Conservation (phyloP, 2,113 vertebrate species). For the Cinclus mexicanus region DNA sequence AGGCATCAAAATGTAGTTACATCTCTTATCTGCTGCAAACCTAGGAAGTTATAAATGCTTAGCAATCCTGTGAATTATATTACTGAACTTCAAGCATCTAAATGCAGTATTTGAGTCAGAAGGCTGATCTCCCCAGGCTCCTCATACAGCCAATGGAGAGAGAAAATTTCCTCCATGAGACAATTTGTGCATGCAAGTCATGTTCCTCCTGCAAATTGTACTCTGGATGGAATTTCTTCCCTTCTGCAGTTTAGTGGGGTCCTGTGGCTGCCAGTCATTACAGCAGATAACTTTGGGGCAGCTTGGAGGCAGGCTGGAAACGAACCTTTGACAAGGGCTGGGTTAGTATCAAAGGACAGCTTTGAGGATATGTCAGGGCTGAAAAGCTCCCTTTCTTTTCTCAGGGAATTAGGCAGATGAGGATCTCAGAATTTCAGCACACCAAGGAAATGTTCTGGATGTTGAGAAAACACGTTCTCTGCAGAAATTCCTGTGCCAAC, state of each 20-base stretch:
- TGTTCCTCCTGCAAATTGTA: neutral
- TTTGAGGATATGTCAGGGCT: neutral
- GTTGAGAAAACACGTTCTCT: accelerated
- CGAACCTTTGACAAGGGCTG: neutral
- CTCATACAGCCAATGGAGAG: neutral
- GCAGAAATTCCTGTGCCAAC: neutral
- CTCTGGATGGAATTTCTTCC: neutral
- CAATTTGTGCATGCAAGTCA: neutral
- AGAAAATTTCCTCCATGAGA: neutral
- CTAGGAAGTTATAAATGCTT: neutral
- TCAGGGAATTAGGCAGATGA: neutral
- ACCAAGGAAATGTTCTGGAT: neutral
- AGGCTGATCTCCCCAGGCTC: neutral
- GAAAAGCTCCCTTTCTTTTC: neutral
- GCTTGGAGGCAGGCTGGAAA: neutral
- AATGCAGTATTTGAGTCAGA: neutral
- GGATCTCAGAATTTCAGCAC: neutral
- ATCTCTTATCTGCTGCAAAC: neutral
- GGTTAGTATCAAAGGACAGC: neutral
- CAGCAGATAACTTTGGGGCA: neutral
- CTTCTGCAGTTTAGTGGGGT: neutral
- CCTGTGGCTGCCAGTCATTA: neutral
- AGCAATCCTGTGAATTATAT: neutral
- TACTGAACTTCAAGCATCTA: neutral
- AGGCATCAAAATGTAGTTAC: neutral